phyloP scores from a whole-genome alignment of 1,140 invertebrate genomes.

The Magallana angulata region DNA sequence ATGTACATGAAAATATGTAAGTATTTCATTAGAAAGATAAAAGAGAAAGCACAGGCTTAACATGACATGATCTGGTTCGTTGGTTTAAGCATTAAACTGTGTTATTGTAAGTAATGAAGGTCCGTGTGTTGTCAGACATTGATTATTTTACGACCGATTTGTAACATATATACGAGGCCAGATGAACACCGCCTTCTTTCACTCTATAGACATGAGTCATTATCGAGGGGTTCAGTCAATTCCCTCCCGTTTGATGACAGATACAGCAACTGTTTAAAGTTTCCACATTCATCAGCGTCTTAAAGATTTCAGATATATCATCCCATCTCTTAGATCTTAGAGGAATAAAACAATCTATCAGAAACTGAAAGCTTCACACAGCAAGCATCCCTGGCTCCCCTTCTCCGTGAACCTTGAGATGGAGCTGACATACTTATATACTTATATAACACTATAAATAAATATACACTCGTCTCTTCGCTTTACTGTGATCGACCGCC shows the following conservation, averaged over 20 bases:
- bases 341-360: too few relatives aligned
- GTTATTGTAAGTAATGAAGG: neutral
- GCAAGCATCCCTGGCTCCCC: neutral
- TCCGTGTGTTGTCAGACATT: neutral
- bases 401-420: neutral
- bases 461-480: neutral
- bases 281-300: neutral
- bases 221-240: neutral
- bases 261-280: conserved; percentile 20
- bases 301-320: conserved; percentile 15
- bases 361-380: too few relatives aligned
- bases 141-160: too few relatives aligned
- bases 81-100: too few relatives aligned
- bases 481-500: neutral
- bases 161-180: too few relatives aligned
- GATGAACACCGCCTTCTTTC: too few relatives aligned
- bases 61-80: too few relatives aligned
- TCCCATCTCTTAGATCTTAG: neutral
- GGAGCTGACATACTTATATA: neutral
- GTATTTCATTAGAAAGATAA: too few relatives aligned
- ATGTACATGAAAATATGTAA: too few relatives aligned
- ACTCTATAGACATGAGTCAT: conserved; percentile 9
- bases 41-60: too few relatives aligned
- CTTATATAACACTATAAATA: neutral
- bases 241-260: conserved; percentile 1